A percentile compares a stretch with the other conserved stretches of the same genome.
These are phyloP conservation scores for Monochamus saltuarius DNA, from an alignment of 1,140 invertebrate genomes.

Conservation along the genomic window DNA sequence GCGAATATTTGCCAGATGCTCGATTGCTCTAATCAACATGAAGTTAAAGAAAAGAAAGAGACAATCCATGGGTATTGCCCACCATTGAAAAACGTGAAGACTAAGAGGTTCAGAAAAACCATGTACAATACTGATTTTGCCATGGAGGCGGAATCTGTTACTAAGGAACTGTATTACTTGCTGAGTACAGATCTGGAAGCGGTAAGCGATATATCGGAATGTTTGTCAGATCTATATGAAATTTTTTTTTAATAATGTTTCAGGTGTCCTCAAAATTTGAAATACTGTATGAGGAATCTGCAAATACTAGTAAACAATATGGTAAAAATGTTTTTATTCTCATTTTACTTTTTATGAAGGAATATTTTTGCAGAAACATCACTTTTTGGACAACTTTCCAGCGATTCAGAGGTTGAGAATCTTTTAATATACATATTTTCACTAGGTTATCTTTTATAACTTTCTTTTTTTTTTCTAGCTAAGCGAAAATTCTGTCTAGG, in stretches of 20 bases:
- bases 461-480: too few species aligned
- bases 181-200: constrained; percentile 45
- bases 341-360: not conserved
- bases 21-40: constrained; percentile 27
- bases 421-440: too few species aligned
- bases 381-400: constrained; percentile 11
- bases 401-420: constrained; percentile 10
- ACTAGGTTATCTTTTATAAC: too few species aligned
- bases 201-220: constrained; percentile 26
- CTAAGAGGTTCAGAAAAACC: constrained; percentile 44
- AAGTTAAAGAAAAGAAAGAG: constrained; percentile 22
- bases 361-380: not conserved
- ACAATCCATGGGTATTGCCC: constrained; percentile 39
- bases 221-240: constrained; percentile 11
- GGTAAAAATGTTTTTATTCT: not conserved
- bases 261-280: constrained; percentile 36
- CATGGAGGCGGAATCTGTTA: constrained; percentile 36
- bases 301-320: constrained; percentile 6
- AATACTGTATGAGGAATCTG: constrained; percentile 27
- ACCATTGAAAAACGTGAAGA: constrained; percentile 47
- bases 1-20: constrained; percentile 46
- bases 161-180: constrained; percentile 45
- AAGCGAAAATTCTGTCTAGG: too few species aligned
- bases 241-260: constrained; percentile 13
- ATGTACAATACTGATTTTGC: constrained; percentile 39